Conservation (phyloP, 2,113 vertebrate genomes). For the Dasypus novemcinctus region DNA sequence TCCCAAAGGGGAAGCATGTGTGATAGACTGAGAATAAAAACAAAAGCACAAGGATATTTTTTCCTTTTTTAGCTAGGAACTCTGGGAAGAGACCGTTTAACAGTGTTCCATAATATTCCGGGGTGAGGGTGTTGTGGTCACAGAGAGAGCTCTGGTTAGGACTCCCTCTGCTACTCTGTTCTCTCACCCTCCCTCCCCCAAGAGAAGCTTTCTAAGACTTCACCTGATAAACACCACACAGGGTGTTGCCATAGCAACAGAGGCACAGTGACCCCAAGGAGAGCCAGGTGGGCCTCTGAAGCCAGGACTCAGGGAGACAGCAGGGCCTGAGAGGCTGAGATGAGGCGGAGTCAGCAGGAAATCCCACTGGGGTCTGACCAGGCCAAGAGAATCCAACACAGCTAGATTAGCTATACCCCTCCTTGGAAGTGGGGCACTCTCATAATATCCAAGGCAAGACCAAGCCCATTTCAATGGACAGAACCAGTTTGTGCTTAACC, state of each 20-base stretch:
- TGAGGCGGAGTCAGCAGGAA: slow-evolving; percentile 19
- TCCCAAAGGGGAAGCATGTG: neutral
- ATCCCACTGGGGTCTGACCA: neutral
- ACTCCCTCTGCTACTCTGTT: neutral
- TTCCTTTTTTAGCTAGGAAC: neutral
- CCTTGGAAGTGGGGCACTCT: neutral
- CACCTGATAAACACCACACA: neutral
- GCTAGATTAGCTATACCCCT: neutral
- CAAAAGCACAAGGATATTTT: neutral
- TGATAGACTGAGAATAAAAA: neutral
- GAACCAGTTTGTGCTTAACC: neutral
- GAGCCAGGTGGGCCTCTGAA: neutral
- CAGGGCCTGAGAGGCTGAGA: neutral
- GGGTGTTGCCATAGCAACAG: neutral
- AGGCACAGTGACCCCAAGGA: neutral
- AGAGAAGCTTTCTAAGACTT: slow-evolving; percentile 10
- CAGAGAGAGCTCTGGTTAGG: neutral
- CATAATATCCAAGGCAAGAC: neutral
- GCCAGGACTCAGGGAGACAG: neutral
- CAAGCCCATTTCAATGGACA: neutral
- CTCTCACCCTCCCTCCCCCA: neutral
- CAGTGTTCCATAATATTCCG: neutral
- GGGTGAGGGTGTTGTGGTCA: neutral
- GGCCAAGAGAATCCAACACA: neutral
- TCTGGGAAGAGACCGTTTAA: neutral